phyloP scores from a whole-genome alignment of 1,140 invertebrate species.

The Zaprionus capensis region DNA sequence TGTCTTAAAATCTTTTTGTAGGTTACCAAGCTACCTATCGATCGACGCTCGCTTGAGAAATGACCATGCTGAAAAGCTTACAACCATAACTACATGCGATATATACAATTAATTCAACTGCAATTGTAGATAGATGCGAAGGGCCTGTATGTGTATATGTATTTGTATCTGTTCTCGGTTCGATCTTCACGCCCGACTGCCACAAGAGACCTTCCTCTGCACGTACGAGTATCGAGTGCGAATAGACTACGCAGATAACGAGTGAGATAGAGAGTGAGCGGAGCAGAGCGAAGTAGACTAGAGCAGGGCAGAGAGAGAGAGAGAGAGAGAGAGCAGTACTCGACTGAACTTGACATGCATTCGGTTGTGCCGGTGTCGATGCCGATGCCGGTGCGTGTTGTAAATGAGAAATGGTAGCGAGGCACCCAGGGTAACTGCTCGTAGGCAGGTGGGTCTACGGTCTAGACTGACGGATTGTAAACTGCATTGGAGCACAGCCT shows the following conservation, averaged over 20 bases:
- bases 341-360: conserved; percentile 76
- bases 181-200: conserved; percentile 77
- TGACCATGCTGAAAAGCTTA: conserved; percentile 17
- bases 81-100: conserved; percentile 7
- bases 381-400: conserved; percentile 52
- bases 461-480: conserved; percentile 49
- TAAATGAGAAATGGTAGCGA: conserved; percentile 29
- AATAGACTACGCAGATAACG: not conserved
- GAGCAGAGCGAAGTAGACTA: not conserved
- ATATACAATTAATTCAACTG: conserved; percentile 25
- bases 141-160: conserved; percentile 8
- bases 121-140: conserved; percentile 19
- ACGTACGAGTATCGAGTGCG: not conserved
- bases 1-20: not conserved
- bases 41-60: conserved; percentile 17
- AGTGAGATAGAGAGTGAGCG: not conserved
- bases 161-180: conserved; percentile 43
- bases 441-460: conserved; percentile 1
- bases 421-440: conserved; percentile 8
- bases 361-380: conserved; percentile 26
- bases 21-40: not conserved
- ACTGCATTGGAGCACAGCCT: conserved; percentile 73
- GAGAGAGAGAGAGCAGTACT: conserved; percentile 16
- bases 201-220: conserved; percentile 58
- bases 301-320: not conserved